These are phyloP conservation scores for Homarus americanus DNA, from an alignment of 1,140 invertebrate species.

Conservation along the genomic window DNA sequence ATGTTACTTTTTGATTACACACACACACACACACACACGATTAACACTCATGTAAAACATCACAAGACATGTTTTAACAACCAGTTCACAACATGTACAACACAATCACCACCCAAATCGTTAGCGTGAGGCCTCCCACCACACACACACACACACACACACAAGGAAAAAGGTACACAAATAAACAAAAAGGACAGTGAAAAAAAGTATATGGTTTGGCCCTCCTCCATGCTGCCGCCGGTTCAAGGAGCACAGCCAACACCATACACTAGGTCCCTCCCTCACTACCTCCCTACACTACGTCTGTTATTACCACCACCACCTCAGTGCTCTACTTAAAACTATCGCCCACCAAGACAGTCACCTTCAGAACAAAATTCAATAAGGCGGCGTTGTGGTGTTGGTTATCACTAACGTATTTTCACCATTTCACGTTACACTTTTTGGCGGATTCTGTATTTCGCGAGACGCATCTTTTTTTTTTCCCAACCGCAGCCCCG, in stretches of 20 bases:
- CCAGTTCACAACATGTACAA: not conserved
- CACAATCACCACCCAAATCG: not conserved
- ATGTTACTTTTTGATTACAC: no score
- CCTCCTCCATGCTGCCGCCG: constrained; percentile 14
- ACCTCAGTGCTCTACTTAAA: not conserved
- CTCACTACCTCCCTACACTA: no score
- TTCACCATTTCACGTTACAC: constrained; percentile 71
- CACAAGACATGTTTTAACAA: no score
- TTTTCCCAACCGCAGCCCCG: constrained; percentile 61
- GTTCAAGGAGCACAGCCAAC: not conserved
- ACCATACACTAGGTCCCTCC: no score
- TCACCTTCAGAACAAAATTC: constrained; percentile 69
- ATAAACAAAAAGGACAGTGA: constrained; percentile 9
- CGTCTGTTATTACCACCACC: no score
- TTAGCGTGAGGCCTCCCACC: no score
- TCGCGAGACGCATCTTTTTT: constrained; percentile 69
- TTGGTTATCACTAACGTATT: constrained; percentile 72
- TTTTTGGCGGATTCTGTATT: constrained; percentile 72
- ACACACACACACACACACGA: constrained; percentile 31
- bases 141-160: no score
- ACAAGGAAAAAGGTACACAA: constrained; percentile 27
- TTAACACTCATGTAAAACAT: no score
- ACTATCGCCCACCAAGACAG: no score
- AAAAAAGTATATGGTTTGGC: no score
- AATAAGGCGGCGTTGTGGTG: constrained; percentile 67